Percentiles rank a stretch among this genome's conserved stretches.
These are phyloP conservation scores for Cephus nigrinus DNA, from an alignment of 2,888 invertebrate genomes.

Conservation along the genomic window DNA sequence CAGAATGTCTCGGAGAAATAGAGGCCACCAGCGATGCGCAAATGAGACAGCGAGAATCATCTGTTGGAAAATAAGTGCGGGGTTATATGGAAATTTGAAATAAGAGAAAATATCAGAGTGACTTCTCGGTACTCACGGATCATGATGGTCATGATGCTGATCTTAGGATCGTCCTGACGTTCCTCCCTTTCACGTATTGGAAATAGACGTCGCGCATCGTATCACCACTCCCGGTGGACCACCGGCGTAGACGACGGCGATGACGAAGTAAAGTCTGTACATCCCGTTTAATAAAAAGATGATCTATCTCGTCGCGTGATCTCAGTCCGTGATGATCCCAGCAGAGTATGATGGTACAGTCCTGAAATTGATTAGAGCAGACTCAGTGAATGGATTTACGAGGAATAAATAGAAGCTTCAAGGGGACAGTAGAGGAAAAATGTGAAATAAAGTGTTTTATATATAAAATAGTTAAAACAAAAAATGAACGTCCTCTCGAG, in stretches of 20 bases:
- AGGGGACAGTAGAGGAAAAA: background rate
- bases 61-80: background rate
- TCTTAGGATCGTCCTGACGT: background rate
- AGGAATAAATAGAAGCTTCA: background rate
- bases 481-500: background rate
- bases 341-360: background rate
- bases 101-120: background rate
- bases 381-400: background rate
- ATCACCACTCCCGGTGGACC: background rate
- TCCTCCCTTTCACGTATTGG: background rate
- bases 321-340: background rate
- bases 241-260: background rate
- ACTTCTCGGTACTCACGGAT: background rate
- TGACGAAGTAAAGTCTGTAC: background rate
- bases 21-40: background rate
- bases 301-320: background rate
- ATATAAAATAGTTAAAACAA: background rate
- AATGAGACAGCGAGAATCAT: background rate
- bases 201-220: background rate
- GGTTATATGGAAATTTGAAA: background rate
- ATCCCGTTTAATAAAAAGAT: background rate
- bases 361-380: background rate
- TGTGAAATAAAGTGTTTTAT: background rate
- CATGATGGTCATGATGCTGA: background rate
- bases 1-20: background rate